Base-by-base conservation (phyloP, 1,140 invertebrate genomes). In the Solenopsis invicta region DNA sequence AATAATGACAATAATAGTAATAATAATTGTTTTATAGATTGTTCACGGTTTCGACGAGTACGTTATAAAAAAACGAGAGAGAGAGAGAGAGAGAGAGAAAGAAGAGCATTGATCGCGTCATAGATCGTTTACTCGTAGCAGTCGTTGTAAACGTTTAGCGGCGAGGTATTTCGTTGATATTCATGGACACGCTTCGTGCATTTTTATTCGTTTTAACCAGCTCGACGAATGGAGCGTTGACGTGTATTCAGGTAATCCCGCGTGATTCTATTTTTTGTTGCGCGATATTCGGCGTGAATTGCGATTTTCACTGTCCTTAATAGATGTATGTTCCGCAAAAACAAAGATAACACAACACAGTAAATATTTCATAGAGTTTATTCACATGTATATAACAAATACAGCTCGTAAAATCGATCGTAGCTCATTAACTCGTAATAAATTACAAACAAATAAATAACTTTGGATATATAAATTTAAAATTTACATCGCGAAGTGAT, bases 221-320 rank as follows among this genome's bases (percentile, higher is more conserved):
- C 66, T 37, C 41, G 41, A 61, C 80, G 69, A 75, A 75, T 74
- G 67, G 67, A 82, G 67, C 80, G 80, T 74, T 84, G 69, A 84
- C 80, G 80, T 74, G 41, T 29, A 84, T 62, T 84, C 80, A 29
- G 69, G 34, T 84, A 84, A 84, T 84, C 69, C 69, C 54, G 29
- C 54, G 80, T 75, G 80, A 84, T 84, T 84, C 29, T 84, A 84
- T 84, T 84, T 80, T 84, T 84, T 84, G 80, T 74, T 61, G 69
- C 56, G 24, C 69, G 24, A 75, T 61, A 75, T 84, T 74, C 62
- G 41, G 69, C 69, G 52, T 61, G 80, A 84, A 56, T 84, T 84
- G 69, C 56, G 69, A 84, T 84, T 84, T 84, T 84, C 69, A 84
- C 78, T 37, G 78, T 84, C 4, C 52, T 34, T 72, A 72, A 74